Base-by-base conservation (phyloP, 2,888 invertebrate genomes). In the Uloborus plumipes region DNA sequence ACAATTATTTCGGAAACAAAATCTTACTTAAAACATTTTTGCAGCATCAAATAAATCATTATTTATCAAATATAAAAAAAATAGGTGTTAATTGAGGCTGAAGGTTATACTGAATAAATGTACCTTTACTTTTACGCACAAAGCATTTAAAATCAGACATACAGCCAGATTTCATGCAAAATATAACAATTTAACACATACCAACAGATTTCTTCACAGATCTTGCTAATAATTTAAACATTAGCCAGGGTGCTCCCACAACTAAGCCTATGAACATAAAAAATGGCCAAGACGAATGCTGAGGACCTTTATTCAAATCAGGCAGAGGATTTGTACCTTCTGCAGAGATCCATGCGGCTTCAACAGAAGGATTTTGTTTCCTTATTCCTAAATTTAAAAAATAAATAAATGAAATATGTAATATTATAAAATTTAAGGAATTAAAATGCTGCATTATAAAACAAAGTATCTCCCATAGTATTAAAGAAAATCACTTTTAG, bases 221-320 rank as follows among this genome's bases (percentile, higher is more conserved):
- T 6, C 89, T 88, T 39, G 92, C 92, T 84, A 96, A 89, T 89
- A 97, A 92, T 89, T 93, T 94, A 90, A 95, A 94, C 84, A 97
- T 93, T 65, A 99, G 91, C 91, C 96, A 98, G 0, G 99, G 98
- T 14, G 96, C 96, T 0, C 95, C 95, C 71, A 97, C 92, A 65
- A 98, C 93, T 75, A 97, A 92, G 3, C 94, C 94, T 87, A 98
- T 92, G 90, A 98, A 98, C 87, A 97, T 91, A 3, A 98, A 88
- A 15, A 97, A 93, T 0, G 98, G 96, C 98, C 97, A 98, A 3
- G 94, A 93, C 0, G 91, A 90, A 15, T 65, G 51, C 1, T 16
- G 49, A 16, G 78, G 71, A 13, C 50, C 39, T 7, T 55, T 31
- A 9, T 51, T 47, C 14, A 39, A 59, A 26, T 16, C 18, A 15